Percentiles rank a stretch among this genome's conserved stretches.
Evolutionary conservation across 2,888 invertebrate genomes (phyloP).

Genomic region (Cephus sareptanus): DNA sequence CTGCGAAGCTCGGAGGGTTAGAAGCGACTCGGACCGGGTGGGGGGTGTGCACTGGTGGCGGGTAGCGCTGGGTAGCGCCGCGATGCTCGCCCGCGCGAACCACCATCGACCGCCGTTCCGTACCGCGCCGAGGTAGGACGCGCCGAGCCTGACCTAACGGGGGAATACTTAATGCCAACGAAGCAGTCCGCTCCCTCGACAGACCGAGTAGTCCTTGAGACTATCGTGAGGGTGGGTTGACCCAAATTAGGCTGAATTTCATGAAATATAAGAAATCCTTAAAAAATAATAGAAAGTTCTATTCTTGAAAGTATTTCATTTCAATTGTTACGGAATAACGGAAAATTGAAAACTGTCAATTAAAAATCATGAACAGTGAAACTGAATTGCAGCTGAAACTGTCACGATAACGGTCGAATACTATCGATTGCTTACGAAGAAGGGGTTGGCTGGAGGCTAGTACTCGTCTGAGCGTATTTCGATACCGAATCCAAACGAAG

Average conservation of each 20-base stretch:
- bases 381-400: too few relatives aligned
- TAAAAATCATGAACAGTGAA: too few relatives aligned
- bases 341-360: too few relatives aligned
- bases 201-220: constrained; percentile 16
- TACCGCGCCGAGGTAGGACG: constrained; percentile 32
- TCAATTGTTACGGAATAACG: too few relatives aligned
- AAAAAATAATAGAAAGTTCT: too few relatives aligned
- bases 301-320: too few relatives aligned
- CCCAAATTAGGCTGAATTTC: too few relatives aligned
- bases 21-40: constrained; percentile 1
- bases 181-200: constrained; percentile 48
- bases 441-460: constrained; percentile 50
- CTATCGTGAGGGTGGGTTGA: too few relatives aligned
- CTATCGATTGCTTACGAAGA: too few relatives aligned
- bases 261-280: too few relatives aligned
- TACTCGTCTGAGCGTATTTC: constrained; percentile 52
- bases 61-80: constrained; percentile 41
- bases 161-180: constrained; percentile 61
- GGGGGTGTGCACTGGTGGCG: constrained; percentile 17
- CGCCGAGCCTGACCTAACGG: constrained; percentile 49
- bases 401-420: too few relatives aligned
- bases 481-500: constrained; percentile 47
- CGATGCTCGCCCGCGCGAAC: constrained; percentile 20
- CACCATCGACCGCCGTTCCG: constrained; percentile 24
- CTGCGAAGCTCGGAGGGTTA: constrained; percentile 2